phyloP scores from a whole-genome alignment of 2,888 invertebrate genomes.

The Drosophila vallismaia region DNA sequence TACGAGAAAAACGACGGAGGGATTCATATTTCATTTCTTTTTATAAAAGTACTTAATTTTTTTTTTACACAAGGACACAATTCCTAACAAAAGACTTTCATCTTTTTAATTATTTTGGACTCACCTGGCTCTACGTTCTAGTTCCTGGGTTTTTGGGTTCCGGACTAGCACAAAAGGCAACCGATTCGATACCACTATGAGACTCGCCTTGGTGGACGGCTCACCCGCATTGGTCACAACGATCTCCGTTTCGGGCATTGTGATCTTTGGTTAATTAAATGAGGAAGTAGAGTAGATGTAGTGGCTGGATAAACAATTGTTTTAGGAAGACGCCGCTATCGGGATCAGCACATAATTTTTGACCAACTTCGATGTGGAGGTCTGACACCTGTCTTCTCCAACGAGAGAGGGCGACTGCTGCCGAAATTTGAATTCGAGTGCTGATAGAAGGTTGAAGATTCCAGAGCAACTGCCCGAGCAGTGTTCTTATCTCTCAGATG shows the following conservation, averaged over 20 bases:
- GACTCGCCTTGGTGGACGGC: slow-evolving; percentile 86
- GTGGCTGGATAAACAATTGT: slow-evolving; percentile 9
- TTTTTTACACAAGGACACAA: too few relatives aligned
- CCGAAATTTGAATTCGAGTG: slow-evolving; percentile 22
- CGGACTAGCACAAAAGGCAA: slow-evolving; percentile 93
- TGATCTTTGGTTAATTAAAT: slow-evolving; percentile 12
- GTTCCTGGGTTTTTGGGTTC: slow-evolving; percentile 88
- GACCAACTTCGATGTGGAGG: slow-evolving; percentile 9
- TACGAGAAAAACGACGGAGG: too few relatives aligned
- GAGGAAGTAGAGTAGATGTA: slow-evolving; percentile 6
- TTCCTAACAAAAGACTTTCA: too few relatives aligned
- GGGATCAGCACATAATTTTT: slow-evolving; percentile 39
- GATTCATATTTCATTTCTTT: too few relatives aligned
- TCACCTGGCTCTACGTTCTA: slow-evolving; percentile 94
- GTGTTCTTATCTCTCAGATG: slow-evolving; percentile 30
- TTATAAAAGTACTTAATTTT: too few relatives aligned
- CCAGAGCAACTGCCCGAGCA: slow-evolving; percentile 31
- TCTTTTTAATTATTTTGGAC: slow-evolving; percentile 46
- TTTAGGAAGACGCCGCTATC: not conserved
- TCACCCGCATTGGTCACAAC: slow-evolving; percentile 81
- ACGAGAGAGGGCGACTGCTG: slow-evolving; percentile 19
- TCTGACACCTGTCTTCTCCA: slow-evolving; percentile 27
- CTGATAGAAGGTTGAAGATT: slow-evolving; percentile 5
- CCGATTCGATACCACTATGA: slow-evolving; percentile 96
- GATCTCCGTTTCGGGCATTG: slow-evolving; percentile 83